Percentiles rank a stretch among this genome's conserved stretches.
phyloP scores from a whole-genome alignment of 2,113 vertebrate species.

The Calypte anna region DNA sequence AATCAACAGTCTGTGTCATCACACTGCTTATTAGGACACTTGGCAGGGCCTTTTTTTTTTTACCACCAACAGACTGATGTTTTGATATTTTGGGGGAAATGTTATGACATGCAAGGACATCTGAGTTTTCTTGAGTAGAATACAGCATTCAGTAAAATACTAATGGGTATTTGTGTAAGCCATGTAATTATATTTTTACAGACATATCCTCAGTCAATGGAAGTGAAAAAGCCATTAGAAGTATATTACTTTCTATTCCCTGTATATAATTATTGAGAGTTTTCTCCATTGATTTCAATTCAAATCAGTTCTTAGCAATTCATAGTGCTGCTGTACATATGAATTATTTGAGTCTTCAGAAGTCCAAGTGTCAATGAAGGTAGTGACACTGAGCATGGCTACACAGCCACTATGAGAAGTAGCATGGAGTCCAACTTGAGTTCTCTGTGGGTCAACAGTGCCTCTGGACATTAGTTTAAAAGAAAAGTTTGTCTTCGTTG shows the following conservation, averaged over 20 bases:
- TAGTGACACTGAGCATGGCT: not conserved
- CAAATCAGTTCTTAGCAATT: not conserved
- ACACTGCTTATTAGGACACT: not conserved
- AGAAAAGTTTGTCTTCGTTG: not conserved
- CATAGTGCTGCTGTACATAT: not conserved
- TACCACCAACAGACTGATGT: not conserved
- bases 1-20: not conserved
- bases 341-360: not conserved
- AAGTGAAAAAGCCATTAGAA: not conserved
- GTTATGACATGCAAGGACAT: not conserved
- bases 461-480: not conserved
- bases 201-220: not conserved
- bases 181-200: not conserved
- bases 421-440: not conserved
- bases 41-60: not conserved
- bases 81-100: not conserved
- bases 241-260: not conserved
- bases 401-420: not conserved
- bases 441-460: not conserved
- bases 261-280: not conserved
- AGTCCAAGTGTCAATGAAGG: not conserved
- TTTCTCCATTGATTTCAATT: not conserved
- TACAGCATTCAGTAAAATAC: not conserved
- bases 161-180: not conserved
- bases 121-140: not conserved